Conservation (phyloP, 1,140 invertebrate species). For the Drosophila burlai region DNA sequence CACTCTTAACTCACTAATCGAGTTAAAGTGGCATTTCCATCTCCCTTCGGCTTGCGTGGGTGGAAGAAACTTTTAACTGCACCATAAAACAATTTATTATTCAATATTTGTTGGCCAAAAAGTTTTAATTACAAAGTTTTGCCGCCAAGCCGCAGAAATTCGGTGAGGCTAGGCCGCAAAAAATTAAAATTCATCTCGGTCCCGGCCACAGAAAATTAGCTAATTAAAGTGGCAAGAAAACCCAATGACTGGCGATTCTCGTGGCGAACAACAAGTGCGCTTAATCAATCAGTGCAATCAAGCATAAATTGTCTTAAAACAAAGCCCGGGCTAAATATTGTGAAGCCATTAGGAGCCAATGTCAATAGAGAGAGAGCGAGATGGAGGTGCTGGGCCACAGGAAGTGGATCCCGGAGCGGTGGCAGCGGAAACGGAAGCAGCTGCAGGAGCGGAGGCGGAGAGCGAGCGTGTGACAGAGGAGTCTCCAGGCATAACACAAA, state of each 20-base stretch:
- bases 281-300: conserved; percentile 83
- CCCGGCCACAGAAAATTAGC: conserved; percentile 34
- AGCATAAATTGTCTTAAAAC: conserved; percentile 82
- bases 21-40: conserved; percentile 31
- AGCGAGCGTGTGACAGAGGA: neutral
- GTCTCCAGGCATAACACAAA: conserved; percentile 27
- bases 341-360: conserved; percentile 76
- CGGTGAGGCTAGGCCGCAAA: conserved; percentile 1
- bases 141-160: conserved; percentile 17
- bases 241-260: conserved; percentile 32
- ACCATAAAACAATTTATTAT: conserved; percentile 71
- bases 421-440: conserved; percentile 64
- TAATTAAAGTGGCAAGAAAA: conserved; percentile 57
- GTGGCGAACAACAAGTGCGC: conserved; percentile 63
- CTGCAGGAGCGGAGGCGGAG: conserved; percentile 25
- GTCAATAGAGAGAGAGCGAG: conserved; percentile 39
- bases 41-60: neutral
- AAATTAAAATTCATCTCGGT: conserved; percentile 36
- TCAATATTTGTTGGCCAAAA: conserved; percentile 63
- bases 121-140: conserved; percentile 76
- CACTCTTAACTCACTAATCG: conserved; percentile 29
- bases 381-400: conserved; percentile 21
- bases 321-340: conserved; percentile 76
- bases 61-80: conserved; percentile 52
- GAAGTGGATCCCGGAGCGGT: conserved; percentile 14